A percentile compares a stretch with the other conserved stretches of the same genome.
Evolutionary conservation across 2,888 invertebrate species (phyloP).

Genomic region (Nomada ruficornis): DNA sequence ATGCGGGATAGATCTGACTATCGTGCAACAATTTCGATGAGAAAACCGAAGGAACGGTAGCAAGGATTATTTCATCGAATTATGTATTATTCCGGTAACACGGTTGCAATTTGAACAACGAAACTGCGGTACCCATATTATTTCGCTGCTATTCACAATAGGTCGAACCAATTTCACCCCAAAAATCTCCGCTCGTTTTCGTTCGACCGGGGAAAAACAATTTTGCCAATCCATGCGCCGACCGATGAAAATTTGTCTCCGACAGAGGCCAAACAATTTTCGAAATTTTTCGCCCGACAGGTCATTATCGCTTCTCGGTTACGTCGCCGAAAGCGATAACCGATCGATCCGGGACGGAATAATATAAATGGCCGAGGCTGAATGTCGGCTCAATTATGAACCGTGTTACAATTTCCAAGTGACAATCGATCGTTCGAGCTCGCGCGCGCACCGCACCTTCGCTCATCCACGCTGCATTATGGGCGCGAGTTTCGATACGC

Average conservation of each 20-base stretch:
- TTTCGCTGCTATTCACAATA: not conserved
- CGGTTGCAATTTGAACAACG: not conserved
- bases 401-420: slow-evolving; percentile 9
- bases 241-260: no score
- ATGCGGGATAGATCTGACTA: not conserved
- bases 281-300: not conserved
- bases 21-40: slow-evolving; percentile 10
- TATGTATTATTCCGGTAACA: not conserved
- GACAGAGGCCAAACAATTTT: no score
- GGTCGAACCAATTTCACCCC: not conserved
- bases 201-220: not conserved
- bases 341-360: slow-evolving; percentile 35
- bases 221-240: not conserved
- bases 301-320: not conserved
- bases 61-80: not conserved
- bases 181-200: not conserved
- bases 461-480: not conserved
- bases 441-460: not conserved
- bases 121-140: not conserved
- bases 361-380: slow-evolving; percentile 1
- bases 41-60: not conserved
- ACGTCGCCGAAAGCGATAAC: not conserved
- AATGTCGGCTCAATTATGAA: slow-evolving; percentile 40
- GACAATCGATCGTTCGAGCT: not conserved
- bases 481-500: slow-evolving; percentile 10